A percentile compares a stretch with the other conserved stretches of the same genome.
phyloP scores from a whole-genome alignment of 1,140 invertebrate species.

The Dinoponera quadriceps region DNA sequence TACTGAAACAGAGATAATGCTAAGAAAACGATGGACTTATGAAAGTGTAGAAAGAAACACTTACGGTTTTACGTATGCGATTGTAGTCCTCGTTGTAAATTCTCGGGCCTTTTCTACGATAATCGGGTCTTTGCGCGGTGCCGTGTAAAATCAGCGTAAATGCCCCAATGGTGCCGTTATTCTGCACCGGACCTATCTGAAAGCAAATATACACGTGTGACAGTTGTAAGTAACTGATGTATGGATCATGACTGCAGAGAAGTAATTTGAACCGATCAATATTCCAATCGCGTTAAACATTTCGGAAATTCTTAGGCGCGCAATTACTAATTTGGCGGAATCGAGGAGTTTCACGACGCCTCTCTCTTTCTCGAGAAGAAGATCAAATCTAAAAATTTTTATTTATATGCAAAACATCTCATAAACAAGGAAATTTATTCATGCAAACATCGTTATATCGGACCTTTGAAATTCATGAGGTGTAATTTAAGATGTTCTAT shows the following conservation, averaged over 20 bases:
- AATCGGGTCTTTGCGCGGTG: conserved; percentile 87
- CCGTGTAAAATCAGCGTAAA: conserved; percentile 89
- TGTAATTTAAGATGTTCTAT: conserved; percentile 14
- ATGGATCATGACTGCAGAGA: neutral
- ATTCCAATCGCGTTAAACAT: conserved; percentile 19
- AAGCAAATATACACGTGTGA: conserved; percentile 43
- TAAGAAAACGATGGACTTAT: neutral
- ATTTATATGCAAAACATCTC: conserved; percentile 25
- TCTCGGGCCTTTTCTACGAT: conserved; percentile 87
- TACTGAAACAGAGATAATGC: conserved; percentile 31
- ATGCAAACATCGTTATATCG: conserved; percentile 6
- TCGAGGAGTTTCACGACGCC: neutral
- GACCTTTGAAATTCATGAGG: neutral
- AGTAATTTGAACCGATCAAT: conserved; percentile 31
- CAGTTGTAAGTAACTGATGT: conserved; percentile 5
- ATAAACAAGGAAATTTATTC: conserved; percentile 25
- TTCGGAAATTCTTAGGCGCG: neutral
- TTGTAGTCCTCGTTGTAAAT: conserved; percentile 87
- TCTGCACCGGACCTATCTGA: conserved; percentile 84
- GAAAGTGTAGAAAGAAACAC: conserved; percentile 5
- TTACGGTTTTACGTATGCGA: conserved; percentile 78
- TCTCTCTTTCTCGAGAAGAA: neutral
- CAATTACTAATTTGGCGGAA: neutral
- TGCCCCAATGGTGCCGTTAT: conserved; percentile 87
- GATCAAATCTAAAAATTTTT: neutral